These are phyloP conservation scores for Meandrina meandrites DNA, from an alignment of 92 coral and sea anemone species.

Conservation along the genomic window DNA sequence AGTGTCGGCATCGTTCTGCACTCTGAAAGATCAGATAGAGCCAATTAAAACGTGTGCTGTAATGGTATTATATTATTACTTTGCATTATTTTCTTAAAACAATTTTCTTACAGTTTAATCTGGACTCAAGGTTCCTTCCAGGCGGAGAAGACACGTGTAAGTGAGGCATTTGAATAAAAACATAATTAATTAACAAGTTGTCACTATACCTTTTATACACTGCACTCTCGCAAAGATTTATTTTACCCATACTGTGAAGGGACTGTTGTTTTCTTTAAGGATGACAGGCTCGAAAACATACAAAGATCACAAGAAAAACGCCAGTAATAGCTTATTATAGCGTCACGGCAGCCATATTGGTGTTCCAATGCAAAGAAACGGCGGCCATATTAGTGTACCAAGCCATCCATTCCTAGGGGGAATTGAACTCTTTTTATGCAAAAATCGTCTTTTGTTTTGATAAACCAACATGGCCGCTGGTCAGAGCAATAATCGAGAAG, in stretches of 20 bases:
- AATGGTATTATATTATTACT: neutral
- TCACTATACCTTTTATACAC: neutral
- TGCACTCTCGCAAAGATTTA: neutral
- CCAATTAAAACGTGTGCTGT: neutral
- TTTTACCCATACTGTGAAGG: neutral
- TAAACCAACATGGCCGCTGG: no score
- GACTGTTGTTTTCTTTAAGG: no score
- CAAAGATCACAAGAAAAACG: neutral
- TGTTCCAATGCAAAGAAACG: no score
- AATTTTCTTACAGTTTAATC: conserved; percentile 10
- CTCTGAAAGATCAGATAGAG: neutral
- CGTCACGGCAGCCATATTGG: no score
- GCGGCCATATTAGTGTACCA: no score
- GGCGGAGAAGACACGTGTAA: conserved; percentile 45
- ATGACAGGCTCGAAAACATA: neutral
- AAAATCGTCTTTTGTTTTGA: no score
- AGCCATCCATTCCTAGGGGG: no score
- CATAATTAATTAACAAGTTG: neutral
- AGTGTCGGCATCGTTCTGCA: neutral
- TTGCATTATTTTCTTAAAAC: neutral
- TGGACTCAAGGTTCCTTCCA: conserved; percentile 26
- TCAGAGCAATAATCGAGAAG: neutral
- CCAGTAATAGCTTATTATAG: no score
- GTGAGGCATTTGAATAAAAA: neutral
- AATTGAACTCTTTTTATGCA: no score